A percentile compares a stretch with the other conserved stretches of the same genome.
phyloP scores from a whole-genome alignment of 2,113 vertebrate genomes.

The Larimichthys crocea region DNA sequence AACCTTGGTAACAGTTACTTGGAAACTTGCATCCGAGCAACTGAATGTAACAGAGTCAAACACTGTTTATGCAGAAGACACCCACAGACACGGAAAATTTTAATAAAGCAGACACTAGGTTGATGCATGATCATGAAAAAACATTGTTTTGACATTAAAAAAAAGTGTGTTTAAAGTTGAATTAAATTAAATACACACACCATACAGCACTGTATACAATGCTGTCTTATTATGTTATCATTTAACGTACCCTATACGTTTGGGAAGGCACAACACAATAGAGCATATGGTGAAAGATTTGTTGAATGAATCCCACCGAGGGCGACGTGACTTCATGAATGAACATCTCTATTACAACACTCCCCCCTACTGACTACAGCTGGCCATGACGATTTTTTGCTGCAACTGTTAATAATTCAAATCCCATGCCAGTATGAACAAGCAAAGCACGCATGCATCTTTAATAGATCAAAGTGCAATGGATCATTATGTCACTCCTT shows the following conservation, averaged over 20 bases:
- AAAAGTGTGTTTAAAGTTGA: neutral
- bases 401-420: slow-evolving; percentile 42
- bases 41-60: slow-evolving; percentile 24
- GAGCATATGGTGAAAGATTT: slow-evolving; percentile 2
- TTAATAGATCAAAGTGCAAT: slow-evolving; percentile 5
- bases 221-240: neutral
- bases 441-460: slow-evolving; percentile 1
- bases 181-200: neutral
- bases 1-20: slow-evolving; percentile 70
- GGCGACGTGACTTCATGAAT: slow-evolving; percentile 60
- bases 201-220: neutral
- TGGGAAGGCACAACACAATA: slow-evolving; percentile 4
- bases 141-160: no score
- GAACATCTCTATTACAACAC: slow-evolving; percentile 52
- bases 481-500: neutral
- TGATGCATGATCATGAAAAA: neutral
- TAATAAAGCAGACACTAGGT: neutral
- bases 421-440: slow-evolving; percentile 11
- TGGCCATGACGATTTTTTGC: neutral
- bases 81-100: neutral
- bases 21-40: slow-evolving; percentile 40
- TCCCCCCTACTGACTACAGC: slow-evolving; percentile 58
- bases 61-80: slow-evolving; percentile 25
- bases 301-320: slow-evolving; percentile 64
- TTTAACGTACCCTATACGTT: neutral